Evolutionary conservation across 2,888 invertebrate species (phyloP), one percentile per base, ranked within the genome.

Genomic region (Unio pictorum): DNA sequence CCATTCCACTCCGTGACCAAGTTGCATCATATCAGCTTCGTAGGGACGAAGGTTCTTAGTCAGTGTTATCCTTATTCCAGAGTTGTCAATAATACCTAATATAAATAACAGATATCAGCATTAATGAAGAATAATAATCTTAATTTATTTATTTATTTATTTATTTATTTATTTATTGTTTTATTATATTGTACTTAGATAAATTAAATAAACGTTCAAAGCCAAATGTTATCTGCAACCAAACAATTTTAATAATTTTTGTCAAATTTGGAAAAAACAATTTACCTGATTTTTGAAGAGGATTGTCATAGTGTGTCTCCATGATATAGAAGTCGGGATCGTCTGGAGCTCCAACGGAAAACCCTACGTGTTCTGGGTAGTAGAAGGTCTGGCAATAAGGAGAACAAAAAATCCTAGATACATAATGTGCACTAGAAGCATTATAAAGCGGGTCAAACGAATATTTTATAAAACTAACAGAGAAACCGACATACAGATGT

Each of bases 31-130:
- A 0, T 95, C 96, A 0, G 94, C 95, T 86, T 97, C 96, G 84
- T 95, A 93, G 18, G 92, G 89, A 1, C 96, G 91, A 59, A 95
- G 89, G 23, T 93, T 92, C 0, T 93, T 92, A 0, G 95, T 95
- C 89, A 95, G 94, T 86, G 94, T 94, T 28, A 97, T 91, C 26
- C 95, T 92, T 67, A 97, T 93, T 0, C 96, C 96, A 1, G 88
- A 87, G 45, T 76, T 78, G 68, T 88, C 88, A 6, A 83, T 74
- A 15, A 82, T 68, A 54, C 80, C 86, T 94, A 92, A 89, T 26
- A 85, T 81, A 71, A 66, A 67, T 60, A 55, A 15, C 54, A 34
- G 4, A 23, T n/a, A 8, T 20, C 17, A 45, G 7, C 45, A 18
- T 34, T 59, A 45, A 0, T 30, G 66, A 56, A 64, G 23, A 34